phyloP scores from a whole-genome alignment of 2,888 invertebrate genomes.

The Melolontha melolontha region DNA sequence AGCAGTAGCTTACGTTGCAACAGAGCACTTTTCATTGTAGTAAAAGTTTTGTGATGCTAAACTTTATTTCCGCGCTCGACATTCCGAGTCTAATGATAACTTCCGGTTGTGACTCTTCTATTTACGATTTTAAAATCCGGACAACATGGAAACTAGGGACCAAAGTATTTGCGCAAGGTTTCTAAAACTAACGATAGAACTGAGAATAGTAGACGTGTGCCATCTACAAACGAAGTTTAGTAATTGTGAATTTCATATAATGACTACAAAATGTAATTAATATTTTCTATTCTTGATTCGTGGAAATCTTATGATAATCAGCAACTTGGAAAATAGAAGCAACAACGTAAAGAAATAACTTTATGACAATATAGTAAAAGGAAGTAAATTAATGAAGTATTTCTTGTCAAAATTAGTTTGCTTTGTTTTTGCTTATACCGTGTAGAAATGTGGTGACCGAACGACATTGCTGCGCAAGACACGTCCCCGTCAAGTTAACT shows the following conservation, averaged over 20 bases:
- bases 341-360: too few species aligned
- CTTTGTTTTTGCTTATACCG: too few species aligned
- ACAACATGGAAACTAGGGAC: not conserved
- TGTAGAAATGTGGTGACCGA: too few species aligned
- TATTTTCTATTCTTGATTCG: too few species aligned
- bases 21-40: not conserved
- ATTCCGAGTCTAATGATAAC: conserved; percentile 14
- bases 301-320: too few species aligned
- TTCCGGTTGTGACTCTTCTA: conserved; percentile 11
- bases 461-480: too few species aligned
- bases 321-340: too few species aligned
- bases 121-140: conserved; percentile 8
- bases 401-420: too few species aligned
- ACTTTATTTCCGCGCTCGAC: conserved; percentile 18
- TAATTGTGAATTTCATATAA: not conserved
- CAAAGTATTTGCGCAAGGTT: not conserved
- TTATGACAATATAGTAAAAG: too few species aligned
- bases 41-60: conserved; percentile 15
- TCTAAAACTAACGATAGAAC: conserved; percentile 9
- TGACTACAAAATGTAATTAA: conserved; percentile 1
- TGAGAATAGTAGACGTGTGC: not conserved
- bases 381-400: too few species aligned
- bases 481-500: too few species aligned
- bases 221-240: not conserved
- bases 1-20: not conserved